Evolutionary conservation across 2,113 vertebrate species (phyloP), one percentile per base, ranked within the genome.

Genomic region (Sceloporus tristichus): DNA sequence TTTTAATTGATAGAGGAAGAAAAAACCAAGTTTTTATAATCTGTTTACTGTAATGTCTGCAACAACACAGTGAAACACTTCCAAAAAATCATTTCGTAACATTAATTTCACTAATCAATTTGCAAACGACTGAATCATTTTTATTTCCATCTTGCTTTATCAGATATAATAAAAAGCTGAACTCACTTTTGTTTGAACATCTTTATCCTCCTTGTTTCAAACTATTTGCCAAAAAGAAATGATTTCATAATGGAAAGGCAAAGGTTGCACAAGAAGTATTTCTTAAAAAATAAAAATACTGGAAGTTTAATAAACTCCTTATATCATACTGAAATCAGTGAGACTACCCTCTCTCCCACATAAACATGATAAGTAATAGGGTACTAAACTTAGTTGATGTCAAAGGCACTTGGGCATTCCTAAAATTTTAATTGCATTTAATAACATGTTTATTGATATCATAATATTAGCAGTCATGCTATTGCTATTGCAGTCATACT

Each of bases 171-270:
- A 42, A 54, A 81, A 75, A 16, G 76, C 66, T 62, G 23, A 56
- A 54, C 11, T 27, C 82, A 83, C 83, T 1, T 4, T 86, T 80
- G 16, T 27, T 89, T 89, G 79, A 56, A 48, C 38, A 25, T 73
- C 53, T 62, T 65, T 48, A 10, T 9, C 53, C 18, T 80, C 0
- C 53, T 54, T 81, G 1, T 38, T 82, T 16, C 90, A 0, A 88
- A 54, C 2, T 88, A 29, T 89, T 90, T 81, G 73, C 71, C 34
- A 88, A 85, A 86, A 21, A 53, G 42, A 48, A 56, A 79, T 4
- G 7, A 79, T 25, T 38, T 25, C 42, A 53, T 82, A 0, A 7
- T 3, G 23, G 75, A 70, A 53, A 70, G 34, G 59, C 18, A 40
- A 16, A 86, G 27, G 9, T 84, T 66, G 10, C 7, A 25, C 76